A percentile compares a stretch with the other conserved stretches of the same genome.
Evolutionary conservation across 2,797 vertebrate genomes (phyloP).

Genomic region (Mus minutoides): DNA sequence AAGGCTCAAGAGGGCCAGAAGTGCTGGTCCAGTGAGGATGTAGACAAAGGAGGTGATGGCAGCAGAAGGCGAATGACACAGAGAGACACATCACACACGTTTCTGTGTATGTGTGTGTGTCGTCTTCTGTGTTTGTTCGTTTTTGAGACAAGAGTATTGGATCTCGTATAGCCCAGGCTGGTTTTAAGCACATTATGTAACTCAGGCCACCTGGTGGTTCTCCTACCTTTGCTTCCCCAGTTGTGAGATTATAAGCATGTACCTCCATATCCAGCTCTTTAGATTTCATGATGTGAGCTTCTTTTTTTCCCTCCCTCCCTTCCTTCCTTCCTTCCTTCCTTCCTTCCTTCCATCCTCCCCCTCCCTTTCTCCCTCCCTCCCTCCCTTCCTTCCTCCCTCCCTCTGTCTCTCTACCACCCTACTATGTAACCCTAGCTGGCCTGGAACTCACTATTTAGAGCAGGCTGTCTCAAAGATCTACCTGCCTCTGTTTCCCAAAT

Average conservation of each 20-base stretch:
- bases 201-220: background rate
- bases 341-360: no score
- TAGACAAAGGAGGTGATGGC: background rate
- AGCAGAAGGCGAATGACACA: background rate
- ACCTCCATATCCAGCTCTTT: background rate
- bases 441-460: no score
- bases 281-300: background rate
- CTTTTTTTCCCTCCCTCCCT: no score
- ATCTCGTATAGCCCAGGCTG: background rate
- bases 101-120: background rate
- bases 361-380: accelerated
- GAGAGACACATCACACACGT: background rate
- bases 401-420: background rate
- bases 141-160: background rate
- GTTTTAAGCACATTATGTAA: background rate
- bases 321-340: no score
- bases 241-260: background rate
- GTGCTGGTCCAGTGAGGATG: background rate
- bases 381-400: background rate
- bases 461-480: no score
- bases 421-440: background rate
- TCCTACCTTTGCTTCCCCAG: background rate
- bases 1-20: background rate
- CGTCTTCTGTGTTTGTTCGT: background rate
- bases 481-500: background rate